Evolutionary conservation across 2,113 vertebrate genomes (phyloP), one percentile per base, ranked within the genome.

Genomic region (Strigops habroptila): DNA sequence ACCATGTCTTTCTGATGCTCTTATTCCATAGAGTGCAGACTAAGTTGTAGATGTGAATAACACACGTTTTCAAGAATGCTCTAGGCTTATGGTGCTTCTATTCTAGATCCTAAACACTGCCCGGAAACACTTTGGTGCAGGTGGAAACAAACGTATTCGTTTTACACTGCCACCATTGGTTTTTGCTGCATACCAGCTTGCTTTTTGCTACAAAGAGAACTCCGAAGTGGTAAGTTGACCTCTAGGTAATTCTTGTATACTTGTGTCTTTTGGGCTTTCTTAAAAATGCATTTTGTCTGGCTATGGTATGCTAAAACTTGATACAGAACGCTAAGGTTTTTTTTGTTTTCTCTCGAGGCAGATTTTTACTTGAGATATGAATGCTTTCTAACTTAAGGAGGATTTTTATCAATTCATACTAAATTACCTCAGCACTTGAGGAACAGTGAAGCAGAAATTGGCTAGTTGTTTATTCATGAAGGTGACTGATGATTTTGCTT

Each of bases 121-220:
- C 57, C 98, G 99, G 94, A 99, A 99, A 96, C 99, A 99, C 95
- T 99, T 99, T 95, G 99, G 99, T 23, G 99, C 99, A 0, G 99
- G 99, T 37, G 99, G 99, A 70, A 99, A 99, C 97, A 99, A 99
- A 17, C 98, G 99, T 77, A 99, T 99, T 74, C 99, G 99, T 27
- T 99, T 99, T 97, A 99, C 99, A 0, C 97, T 99, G 67, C 99
- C 99, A 4, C 99, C 99, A 0, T 86, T 99, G 96, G 99, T 99
- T 23, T 99, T 99, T 51, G 99, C 99, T 44, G 99, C 99, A 6
- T 99, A 99, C 97, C 99, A 99, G 96, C 98, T 99, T 43, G 99
- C 99, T 53, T 99, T 99, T 91, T 98, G 99, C 96, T 99, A 99
- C 97, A 99, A 99, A 88, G 99, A 99, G 21, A 99, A 99, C 96